These are phyloP conservation scores for Porites cylindrica DNA, from an alignment of 92 coral and sea anemone genomes.

Conservation along the genomic window DNA sequence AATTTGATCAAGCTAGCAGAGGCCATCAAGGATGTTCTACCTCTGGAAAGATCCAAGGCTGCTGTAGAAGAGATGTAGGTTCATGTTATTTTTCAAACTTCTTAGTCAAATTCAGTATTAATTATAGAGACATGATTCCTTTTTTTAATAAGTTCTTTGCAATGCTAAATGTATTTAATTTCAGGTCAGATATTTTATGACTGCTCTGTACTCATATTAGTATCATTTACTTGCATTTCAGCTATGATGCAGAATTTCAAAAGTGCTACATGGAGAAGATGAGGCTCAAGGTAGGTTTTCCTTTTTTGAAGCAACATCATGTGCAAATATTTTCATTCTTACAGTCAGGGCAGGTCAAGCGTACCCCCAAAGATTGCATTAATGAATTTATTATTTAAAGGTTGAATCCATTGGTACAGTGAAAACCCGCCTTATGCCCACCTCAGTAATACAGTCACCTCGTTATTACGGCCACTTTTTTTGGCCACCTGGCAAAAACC, in stretches of 20 bases:
- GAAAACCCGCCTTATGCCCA: too few species aligned
- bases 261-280: constrained; percentile 66
- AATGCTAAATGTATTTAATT: too few species aligned
- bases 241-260: constrained; percentile 73
- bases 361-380: too few species aligned
- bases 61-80: constrained; percentile 92
- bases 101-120: neutral
- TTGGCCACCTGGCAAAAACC: too few species aligned
- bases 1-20: constrained; percentile 92
- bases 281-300: constrained; percentile 67
- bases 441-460: too few species aligned
- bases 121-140: too few species aligned
- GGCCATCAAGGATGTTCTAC: constrained; percentile 86
- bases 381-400: too few species aligned
- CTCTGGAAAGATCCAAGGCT: constrained; percentile 82
- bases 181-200: neutral
- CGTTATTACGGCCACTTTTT: too few species aligned
- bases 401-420: too few species aligned
- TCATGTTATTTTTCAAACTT: neutral
- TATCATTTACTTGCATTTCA: neutral
- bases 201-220: neutral
- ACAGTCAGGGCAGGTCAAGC: too few species aligned
- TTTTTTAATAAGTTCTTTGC: too few species aligned
- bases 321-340: too few species aligned
- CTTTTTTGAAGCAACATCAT: neutral